A percentile compares a stretch with the other conserved stretches of the same genome.
Evolutionary conservation across 2,888 invertebrate genomes (phyloP).

Genomic region (Platynereis dumerilii): DNA sequence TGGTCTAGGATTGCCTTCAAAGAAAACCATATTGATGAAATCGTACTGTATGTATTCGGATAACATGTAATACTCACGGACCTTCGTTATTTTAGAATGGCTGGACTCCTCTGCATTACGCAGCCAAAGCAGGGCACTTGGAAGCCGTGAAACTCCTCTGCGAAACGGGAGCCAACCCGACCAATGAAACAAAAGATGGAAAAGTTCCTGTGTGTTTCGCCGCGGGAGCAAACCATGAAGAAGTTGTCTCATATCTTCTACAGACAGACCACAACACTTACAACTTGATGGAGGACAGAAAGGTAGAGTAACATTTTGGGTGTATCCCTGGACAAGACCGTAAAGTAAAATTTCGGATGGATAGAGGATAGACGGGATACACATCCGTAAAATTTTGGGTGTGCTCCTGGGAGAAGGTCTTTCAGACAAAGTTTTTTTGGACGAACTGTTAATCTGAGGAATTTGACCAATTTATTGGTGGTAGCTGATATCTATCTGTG

Average conservation of each 20-base stretch:
- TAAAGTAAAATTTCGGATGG: too few species aligned
- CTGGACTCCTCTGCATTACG: slow-evolving; percentile 61
- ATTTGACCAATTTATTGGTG: too few species aligned
- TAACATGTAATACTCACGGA: too few species aligned
- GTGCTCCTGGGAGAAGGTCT: too few species aligned
- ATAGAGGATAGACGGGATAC: too few species aligned
- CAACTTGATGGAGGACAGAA: slow-evolving; percentile 94
- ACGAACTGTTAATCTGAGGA: too few species aligned
- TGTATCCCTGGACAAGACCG: background rate
- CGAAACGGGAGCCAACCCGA: slow-evolving; percentile 95
- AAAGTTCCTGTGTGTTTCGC: slow-evolving; percentile 98
- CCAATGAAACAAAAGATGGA: slow-evolving; percentile 83
- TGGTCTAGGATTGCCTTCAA: too few species aligned
- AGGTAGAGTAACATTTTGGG: slow-evolving; percentile 67
- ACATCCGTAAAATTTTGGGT: too few species aligned
- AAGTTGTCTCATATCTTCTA: slow-evolving; percentile 92
- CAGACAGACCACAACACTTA: slow-evolving; percentile 98
- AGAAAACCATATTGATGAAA: too few species aligned
- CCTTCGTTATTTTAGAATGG: slow-evolving; percentile 60
- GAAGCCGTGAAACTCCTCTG: slow-evolving; percentile 93
- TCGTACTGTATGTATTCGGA: too few species aligned
- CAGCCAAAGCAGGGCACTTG: slow-evolving; percentile 75
- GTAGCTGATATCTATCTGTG: too few species aligned
- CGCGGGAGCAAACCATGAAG: slow-evolving; percentile 95
- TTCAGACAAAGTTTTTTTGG: too few species aligned